Conservation (phyloP, 2,113 vertebrate genomes). For the Chaetops frenatus region DNA sequence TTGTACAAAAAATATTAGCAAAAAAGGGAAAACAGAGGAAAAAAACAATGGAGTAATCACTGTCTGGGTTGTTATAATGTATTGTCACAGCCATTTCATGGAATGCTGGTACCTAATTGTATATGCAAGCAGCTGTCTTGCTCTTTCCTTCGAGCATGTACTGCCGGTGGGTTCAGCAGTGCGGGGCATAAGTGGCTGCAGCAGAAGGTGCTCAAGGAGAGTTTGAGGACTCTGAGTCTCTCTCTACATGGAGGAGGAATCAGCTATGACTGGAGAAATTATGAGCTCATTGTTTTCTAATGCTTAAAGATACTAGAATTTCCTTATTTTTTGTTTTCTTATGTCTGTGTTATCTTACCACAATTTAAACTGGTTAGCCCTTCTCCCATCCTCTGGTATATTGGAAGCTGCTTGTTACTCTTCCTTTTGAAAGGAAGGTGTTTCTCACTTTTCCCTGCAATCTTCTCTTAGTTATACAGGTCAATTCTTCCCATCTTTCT, state of each 20-base stretch:
- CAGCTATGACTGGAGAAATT: background rate
- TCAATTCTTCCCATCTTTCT: background rate
- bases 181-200: background rate
- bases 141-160: background rate
- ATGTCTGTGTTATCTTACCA: background rate
- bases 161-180: background rate
- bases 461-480: background rate
- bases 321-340: background rate
- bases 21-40: background rate
- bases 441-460: background rate
- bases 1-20: background rate
- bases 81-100: background rate
- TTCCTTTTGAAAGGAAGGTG: background rate
- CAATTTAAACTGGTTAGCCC: background rate
- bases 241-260: background rate
- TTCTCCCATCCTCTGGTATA: background rate
- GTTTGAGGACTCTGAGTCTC: background rate
- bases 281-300: background rate
- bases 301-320: background rate
- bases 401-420: background rate
- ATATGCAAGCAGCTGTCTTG: background rate
- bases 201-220: background rate
- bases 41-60: background rate
- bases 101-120: background rate
- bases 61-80: background rate